Base-by-base conservation (phyloP, 1,140 invertebrate genomes). In the Bombus fervidus region DNA sequence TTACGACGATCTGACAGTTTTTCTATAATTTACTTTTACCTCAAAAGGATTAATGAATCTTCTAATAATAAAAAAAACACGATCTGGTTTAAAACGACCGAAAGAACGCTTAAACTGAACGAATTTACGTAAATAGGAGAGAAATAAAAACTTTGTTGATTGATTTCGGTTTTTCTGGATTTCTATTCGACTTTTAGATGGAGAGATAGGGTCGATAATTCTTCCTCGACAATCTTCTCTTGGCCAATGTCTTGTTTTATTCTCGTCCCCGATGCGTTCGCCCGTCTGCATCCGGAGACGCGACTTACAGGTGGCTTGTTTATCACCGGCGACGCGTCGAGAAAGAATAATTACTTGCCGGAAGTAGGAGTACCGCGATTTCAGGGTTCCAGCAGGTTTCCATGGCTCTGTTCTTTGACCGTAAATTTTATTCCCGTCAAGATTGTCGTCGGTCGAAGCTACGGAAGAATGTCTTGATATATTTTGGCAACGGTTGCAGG, bases 271-370 rank as follows among this genome's bases (percentile, higher is more conserved):
- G 18, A 77, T 74, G 74, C 81, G 39, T 18, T n/a, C 76, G 9
- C 28, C 15, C n/a, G 66, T 59, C 22, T 41, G 78, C 78, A 43
- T 39, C 69, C 34, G 18, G 31, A 66, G 59, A 81, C 64, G 25
- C 62, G 82, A 78, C 84, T 85, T 81, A 85, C 84, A 85, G 84
- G 84, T 85, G 84, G 84, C 78, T 74, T 81, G 84, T 85, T 81
- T 81, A 66, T 85, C 84, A 85, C 76, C 47, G 78, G 12, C 69
- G 78, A 81, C 84, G 69, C 84, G 69, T 81, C 69, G 71, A 80
- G 84, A 85, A 81, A 85, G 84, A 85, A 85, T 85, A 85, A 85
- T 85, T 85, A 85, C 84, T 68, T 72, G n/a, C n/a, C 37, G 66
- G 53, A 39, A 37, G 83, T 53, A 15, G 64, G 25, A 34, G 68